Evolutionary conservation across 2,888 invertebrate genomes (phyloP), one percentile per base, ranked within the genome.

Genomic region (Taphrorychus bicolor): DNA sequence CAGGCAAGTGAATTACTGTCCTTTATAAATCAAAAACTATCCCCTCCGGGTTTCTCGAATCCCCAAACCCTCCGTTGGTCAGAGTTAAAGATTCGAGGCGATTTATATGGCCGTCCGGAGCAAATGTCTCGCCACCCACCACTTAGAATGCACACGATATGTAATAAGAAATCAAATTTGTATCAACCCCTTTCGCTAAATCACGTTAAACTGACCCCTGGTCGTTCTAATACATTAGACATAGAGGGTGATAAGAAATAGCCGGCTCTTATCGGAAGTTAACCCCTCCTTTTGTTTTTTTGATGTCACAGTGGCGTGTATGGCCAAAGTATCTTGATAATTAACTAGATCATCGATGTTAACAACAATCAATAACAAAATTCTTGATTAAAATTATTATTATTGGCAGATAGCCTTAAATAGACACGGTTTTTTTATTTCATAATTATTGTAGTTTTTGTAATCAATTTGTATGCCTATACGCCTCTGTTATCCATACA

Each of bases 151-250:
- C 64, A 59, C 59, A 63, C 64, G 64, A 64, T 68, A 68, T 42
- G 17, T 40, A 63, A 61, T 67, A 67, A 68, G 68, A 68, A 68
- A 68, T 67, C 67, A 67, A 67, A 67, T 67, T 67, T 67, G 67
- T 62, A 62, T 59, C 67, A 54, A 67, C 67, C 67, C 67, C 62
- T 58, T 65, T 58, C 40, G 53, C 58, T 67, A 62, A 67, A 67
- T 67, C 62, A 60, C 58, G 62, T 59, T 62, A 62, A 42, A 66
- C 70, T 70, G 70, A 70, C 70, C 69, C 48, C 40, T 48, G 65
- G 51, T 40, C 66, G 59, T 66, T 66, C 70, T 66, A 70, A 70
- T 70, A 66, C 70, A 70, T 70, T 66, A 67, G 67, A 64, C 17
- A 57, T 56, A 23, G n/a, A n/a, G 53, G 53, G 49, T 66, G 70